A percentile compares a stretch with the other conserved stretches of the same genome.
phyloP scores from a whole-genome alignment of 2,113 vertebrate genomes.

The Dicentrarchus labrax region DNA sequence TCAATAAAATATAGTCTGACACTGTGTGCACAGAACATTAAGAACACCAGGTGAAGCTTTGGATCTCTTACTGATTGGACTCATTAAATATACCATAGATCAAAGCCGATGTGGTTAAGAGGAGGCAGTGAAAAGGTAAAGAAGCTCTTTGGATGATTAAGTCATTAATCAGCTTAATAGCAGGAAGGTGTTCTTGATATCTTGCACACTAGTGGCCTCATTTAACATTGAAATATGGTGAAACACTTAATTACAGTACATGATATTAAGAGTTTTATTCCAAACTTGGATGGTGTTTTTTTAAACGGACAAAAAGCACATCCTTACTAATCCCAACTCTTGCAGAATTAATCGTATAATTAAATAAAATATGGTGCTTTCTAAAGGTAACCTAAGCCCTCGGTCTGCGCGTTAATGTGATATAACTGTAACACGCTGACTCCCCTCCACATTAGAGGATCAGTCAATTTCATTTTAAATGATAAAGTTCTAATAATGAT shows the following conservation, averaged over 20 bases:
- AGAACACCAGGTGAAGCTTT: not conserved
- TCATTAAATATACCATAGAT: not conserved
- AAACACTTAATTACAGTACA: slow-evolving; percentile 17
- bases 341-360: slow-evolving; percentile 42
- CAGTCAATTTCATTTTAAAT: slow-evolving; percentile 46
- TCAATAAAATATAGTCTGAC: not conserved
- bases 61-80: not conserved
- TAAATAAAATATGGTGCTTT: slow-evolving; percentile 18
- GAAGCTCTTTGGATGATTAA: not conserved
- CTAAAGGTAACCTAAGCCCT: slow-evolving; percentile 9
- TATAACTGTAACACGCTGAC: not conserved
- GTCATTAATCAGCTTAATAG: slow-evolving; percentile 1
- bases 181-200: slow-evolving; percentile 16
- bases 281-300: slow-evolving; percentile 26
- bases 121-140: not conserved
- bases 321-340: slow-evolving; percentile 21
- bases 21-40: not conserved
- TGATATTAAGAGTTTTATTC: slow-evolving; percentile 46
- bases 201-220: slow-evolving; percentile 10
- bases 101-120: not conserved
- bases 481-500: slow-evolving; percentile 27
- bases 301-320: slow-evolving; percentile 2
- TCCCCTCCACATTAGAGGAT: slow-evolving; percentile 5
- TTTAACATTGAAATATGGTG: slow-evolving; percentile 10
- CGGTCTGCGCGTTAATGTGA: slow-evolving; percentile 2